A percentile compares a stretch with the other conserved stretches of the same genome.
These are phyloP conservation scores for Mustela lutreola DNA, from an alignment of 2,113 vertebrate genomes.

Conservation along the genomic window DNA sequence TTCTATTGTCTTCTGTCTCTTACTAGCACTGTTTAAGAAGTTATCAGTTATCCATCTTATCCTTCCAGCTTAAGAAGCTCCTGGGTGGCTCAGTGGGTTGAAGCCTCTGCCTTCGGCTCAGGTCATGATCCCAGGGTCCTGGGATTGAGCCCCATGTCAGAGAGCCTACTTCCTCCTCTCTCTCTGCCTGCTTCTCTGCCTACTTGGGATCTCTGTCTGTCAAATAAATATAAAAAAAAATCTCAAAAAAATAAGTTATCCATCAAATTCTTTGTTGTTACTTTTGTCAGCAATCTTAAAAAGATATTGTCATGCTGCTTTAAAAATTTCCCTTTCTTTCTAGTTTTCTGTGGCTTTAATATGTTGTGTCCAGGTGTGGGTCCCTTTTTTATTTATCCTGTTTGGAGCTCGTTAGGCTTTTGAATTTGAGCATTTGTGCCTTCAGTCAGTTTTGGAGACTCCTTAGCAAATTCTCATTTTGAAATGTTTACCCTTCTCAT, in stretches of 20 bases:
- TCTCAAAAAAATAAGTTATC: background rate
- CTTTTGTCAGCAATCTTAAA: background rate
- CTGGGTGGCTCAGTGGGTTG: no score
- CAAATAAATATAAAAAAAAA: no score
- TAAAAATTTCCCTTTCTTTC: background rate
- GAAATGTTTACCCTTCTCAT: background rate
- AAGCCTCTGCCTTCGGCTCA: no score
- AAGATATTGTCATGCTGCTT: background rate
- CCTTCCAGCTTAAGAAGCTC: no score
- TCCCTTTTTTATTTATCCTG: conserved; percentile 5
- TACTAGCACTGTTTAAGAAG: background rate
- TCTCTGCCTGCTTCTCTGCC: no score
- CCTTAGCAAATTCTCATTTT: background rate
- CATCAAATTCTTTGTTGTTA: conserved; percentile 55
- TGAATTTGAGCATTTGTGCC: background rate
- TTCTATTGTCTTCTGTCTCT: background rate
- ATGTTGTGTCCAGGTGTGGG: background rate
- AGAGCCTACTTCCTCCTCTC: no score
- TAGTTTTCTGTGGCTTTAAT: conserved; percentile 9
- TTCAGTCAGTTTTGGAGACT: conserved; percentile 38
- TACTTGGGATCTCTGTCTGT: no score
- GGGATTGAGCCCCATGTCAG: no score
- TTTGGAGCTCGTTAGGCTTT: background rate
- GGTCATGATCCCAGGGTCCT: no score
- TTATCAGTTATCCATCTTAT: background rate